phyloP scores from a whole-genome alignment of 2,888 invertebrate species.

The Lasioglossum malachurum region DNA sequence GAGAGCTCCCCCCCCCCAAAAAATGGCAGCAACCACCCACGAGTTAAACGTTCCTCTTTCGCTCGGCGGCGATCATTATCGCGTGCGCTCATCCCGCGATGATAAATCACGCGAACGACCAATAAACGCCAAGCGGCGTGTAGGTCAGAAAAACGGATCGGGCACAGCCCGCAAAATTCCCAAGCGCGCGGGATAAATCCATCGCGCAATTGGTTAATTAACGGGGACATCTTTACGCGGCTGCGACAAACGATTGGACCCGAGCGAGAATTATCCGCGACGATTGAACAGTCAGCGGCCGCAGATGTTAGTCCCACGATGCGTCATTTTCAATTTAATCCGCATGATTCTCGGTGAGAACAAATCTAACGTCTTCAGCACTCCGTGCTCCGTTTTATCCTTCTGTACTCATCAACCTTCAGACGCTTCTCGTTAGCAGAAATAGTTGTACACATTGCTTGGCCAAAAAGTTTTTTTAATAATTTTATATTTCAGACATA shows the following conservation, averaged over 20 bases:
- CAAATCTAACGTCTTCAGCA: neutral
- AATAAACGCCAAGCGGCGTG: constrained; percentile 70
- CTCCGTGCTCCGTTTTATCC: neutral
- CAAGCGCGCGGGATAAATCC: constrained; percentile 74
- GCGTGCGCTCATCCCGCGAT: constrained; percentile 65
- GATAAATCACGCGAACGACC: constrained; percentile 78
- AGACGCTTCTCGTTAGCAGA: neutral
- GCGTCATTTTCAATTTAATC: constrained; percentile 14
- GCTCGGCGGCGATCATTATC: constrained; percentile 73
- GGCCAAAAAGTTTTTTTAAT: neutral
- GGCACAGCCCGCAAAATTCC: constrained; percentile 63
- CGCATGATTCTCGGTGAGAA: neutral
- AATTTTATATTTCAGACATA: neutral
- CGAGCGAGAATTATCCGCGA: constrained; percentile 37
- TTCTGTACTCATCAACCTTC: neutral
- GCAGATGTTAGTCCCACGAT: constrained; percentile 7
- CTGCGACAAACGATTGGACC: constrained; percentile 46
- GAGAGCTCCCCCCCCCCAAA: constrained; percentile 30
- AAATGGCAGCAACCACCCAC: constrained; percentile 26
- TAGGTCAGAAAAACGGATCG: constrained; percentile 67
- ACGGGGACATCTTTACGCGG: constrained; percentile 34
- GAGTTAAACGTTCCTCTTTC: constrained; percentile 41
- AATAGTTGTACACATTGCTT: neutral
- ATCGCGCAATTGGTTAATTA: constrained; percentile 78
- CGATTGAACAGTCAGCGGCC: constrained; percentile 28